Evolutionary conservation across 2,113 vertebrate species (phyloP).

Genomic region (Junco hyemalis): DNA sequence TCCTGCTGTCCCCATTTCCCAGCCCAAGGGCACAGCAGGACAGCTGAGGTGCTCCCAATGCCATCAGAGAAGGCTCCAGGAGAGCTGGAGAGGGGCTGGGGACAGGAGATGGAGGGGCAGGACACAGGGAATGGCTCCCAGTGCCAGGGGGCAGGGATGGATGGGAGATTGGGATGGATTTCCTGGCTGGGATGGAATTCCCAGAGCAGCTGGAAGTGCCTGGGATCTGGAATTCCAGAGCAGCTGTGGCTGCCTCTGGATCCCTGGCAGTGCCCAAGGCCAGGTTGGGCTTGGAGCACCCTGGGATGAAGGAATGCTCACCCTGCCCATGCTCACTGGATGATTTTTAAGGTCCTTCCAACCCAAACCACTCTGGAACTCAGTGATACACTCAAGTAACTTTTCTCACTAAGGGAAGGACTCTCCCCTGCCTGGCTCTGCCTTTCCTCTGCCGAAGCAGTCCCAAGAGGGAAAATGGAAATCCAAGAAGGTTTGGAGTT

Average conservation of each 20-base stretch:
- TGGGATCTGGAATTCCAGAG: too few species aligned
- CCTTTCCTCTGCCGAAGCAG: neutral
- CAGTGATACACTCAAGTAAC: neutral
- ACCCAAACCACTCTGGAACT: accelerated
- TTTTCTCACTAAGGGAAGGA: neutral
- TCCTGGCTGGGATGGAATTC: accelerated
- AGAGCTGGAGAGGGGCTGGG: neutral
- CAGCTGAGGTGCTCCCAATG: neutral
- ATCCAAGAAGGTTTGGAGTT: neutral
- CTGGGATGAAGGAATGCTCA: neutral
- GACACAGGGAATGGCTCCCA: neutral
- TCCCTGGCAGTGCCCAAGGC: neutral
- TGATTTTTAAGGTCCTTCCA: accelerated
- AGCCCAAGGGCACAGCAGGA: neutral
- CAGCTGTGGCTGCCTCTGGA: neutral
- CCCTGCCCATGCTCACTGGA: accelerated
- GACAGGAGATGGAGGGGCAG: neutral
- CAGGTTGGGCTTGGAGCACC: neutral
- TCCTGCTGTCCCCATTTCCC: neutral
- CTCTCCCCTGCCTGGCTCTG: neutral
- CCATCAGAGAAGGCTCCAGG: neutral
- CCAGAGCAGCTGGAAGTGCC: too few species aligned
- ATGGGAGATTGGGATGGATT: neutral
- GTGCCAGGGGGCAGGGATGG: accelerated
- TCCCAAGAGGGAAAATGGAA: neutral